A percentile compares a stretch with the other conserved stretches of the same genome.
Conservation (phyloP, 2,888 invertebrate genomes). For the Coremacera marginata region DNA sequence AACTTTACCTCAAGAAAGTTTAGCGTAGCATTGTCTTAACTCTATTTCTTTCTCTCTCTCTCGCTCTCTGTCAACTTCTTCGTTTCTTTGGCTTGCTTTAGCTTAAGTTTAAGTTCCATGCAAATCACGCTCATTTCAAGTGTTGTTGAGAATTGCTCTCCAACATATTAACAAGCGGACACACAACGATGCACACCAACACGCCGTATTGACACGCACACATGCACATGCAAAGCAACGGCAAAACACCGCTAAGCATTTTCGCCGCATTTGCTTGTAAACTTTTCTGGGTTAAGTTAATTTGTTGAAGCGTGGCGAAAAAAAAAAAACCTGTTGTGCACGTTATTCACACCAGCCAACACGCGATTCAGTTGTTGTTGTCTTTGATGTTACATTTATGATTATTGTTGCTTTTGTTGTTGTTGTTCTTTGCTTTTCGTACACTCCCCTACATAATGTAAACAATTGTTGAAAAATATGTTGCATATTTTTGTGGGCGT, state of each 20-base stretch:
- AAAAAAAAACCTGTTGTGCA: constrained; percentile 46
- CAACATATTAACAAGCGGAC: not conserved
- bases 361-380: constrained; percentile 34
- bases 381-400: not conserved
- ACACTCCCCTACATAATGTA: not conserved
- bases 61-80: not conserved
- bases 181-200: constrained; percentile 23
- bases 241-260: not conserved
- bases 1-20: not conserved
- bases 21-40: no score
- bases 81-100: not conserved
- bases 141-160: not conserved
- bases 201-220: constrained; percentile 10
- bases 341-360: constrained; percentile 28
- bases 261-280: constrained; percentile 28
- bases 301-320: constrained; percentile 39
- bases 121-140: not conserved
- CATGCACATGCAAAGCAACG: constrained; percentile 10
- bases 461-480: constrained; percentile 22
- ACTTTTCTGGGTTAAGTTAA: constrained; percentile 33
- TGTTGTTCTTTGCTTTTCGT: constrained; percentile 14
- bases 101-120: not conserved
- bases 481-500: constrained; percentile 39
- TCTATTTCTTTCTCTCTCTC: not conserved
- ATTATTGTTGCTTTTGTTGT: constrained; percentile 27